Base-by-base conservation (phyloP, 1,140 invertebrate genomes). In the Teleopsis dalmanni region DNA sequence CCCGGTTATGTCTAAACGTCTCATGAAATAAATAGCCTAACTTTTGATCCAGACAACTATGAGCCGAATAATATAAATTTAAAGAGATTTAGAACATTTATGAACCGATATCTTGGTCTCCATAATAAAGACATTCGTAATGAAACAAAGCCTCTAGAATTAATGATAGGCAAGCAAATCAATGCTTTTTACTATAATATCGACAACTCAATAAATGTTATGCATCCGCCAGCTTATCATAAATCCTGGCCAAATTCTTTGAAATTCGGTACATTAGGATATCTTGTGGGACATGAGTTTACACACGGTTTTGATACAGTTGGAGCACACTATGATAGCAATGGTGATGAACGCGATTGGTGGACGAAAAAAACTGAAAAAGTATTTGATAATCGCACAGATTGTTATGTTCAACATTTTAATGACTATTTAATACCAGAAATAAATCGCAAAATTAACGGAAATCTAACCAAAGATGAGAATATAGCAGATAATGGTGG, bases 141-240 rank as follows among this genome's bases (percentile, higher is more conserved):
- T 11, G 33, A 29, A 4, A 61, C 64, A 4, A 65, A 62, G 26
- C 65, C 65, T 0, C 29, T 68, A 41, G 60, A 58, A 2, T 27
- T 68, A 21, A 0, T 67, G 4, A 3, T 51, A n/a, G 57, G 52
- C 0, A 60, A 63, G 50, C 65, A 68, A 36, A 62, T 68, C 2
- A 68, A 68, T 48, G 57, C 64, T 1, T 68, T 68, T 29, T 68
- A 68, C 25, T 68, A 63, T 37, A 63, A 58, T 8, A 9, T 65
- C 6, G 65, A 68, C 23, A 67, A 67, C 25, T 59, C 61, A 0
- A 65, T 68, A 1, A 61, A 61, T 47, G 64, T 65, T 0, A 65
- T 65, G 65, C 93, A 97, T 62, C 81, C 85, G 48, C 95, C 95
- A 0, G 95, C 95, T 59, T 98, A 91, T 70, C 88, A 95, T 58